These are phyloP conservation scores for Argentina silus DNA, from an alignment of 2,797 vertebrate species.

Conservation along the genomic window DNA sequence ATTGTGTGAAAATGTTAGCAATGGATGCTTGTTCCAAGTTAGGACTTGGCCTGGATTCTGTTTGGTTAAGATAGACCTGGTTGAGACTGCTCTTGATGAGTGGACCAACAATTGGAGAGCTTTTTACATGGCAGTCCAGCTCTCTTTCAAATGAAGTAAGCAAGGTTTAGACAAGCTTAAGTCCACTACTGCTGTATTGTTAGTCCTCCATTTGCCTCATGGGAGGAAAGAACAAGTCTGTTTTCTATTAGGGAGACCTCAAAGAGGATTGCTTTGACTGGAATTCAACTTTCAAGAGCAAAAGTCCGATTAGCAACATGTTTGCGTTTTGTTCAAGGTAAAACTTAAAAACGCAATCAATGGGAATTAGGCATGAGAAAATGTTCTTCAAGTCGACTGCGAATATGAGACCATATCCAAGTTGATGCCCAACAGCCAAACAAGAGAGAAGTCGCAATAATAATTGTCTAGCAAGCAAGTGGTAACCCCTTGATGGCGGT, in stretches of 20 bases:
- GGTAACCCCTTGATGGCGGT: too few relatives aligned
- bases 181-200: too few relatives aligned
- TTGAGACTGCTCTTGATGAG: constrained; percentile 46
- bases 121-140: constrained; percentile 48
- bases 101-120: constrained; percentile 60
- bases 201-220: constrained; percentile 36
- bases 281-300: constrained; percentile 51
- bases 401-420: constrained; percentile 41
- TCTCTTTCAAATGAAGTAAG: constrained; percentile 37
- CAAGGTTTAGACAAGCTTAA: constrained; percentile 38
- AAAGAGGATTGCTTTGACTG: constrained; percentile 56
- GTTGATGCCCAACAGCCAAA: constrained; percentile 7
- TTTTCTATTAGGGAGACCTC: constrained; percentile 67
- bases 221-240: constrained; percentile 46
- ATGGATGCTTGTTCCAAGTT: too few relatives aligned
- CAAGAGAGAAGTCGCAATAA: too few relatives aligned
- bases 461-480: too few relatives aligned
- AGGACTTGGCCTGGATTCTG: constrained; percentile 10
- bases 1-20: too few relatives aligned
- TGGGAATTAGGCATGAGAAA: constrained; percentile 17
- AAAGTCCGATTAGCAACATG: constrained; percentile 55
- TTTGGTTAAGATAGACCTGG: constrained; percentile 53
- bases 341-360: constrained; percentile 37
- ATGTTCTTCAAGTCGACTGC: constrained; percentile 10
- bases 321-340: constrained; percentile 56